Conservation (phyloP, 2,888 invertebrate genomes). For the Gerris lacustris region DNA sequence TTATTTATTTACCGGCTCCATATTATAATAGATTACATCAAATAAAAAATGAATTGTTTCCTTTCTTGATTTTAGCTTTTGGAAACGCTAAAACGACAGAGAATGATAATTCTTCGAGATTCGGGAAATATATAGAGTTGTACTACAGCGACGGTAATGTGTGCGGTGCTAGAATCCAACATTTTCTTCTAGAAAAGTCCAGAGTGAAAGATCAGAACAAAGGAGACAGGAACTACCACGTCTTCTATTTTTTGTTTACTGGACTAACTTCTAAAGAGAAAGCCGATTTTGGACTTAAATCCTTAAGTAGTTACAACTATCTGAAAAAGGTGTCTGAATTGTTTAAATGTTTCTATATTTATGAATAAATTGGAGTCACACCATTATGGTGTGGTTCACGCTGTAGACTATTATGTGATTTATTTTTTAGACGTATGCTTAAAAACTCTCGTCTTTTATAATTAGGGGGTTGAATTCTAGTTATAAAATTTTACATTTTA, state of each 20-base stretch:
- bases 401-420: no score
- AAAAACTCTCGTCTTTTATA: no score
- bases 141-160: slow-evolving; percentile 80
- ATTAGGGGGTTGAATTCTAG: no score
- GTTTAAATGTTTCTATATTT: neutral
- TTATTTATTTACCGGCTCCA: no score
- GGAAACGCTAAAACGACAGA: slow-evolving; percentile 82
- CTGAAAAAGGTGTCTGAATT: slow-evolving; percentile 51
- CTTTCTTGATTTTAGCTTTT: slow-evolving; percentile 50
- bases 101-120: slow-evolving; percentile 83
- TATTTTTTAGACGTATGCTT: no score
- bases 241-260: slow-evolving; percentile 81
- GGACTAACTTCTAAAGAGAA: slow-evolving; percentile 72
- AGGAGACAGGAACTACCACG: slow-evolving; percentile 89
- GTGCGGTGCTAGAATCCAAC: slow-evolving; percentile 87
- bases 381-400: no score
- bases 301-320: slow-evolving; percentile 64
- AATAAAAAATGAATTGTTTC: no score
- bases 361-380: no score
- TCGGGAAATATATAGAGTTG: slow-evolving; percentile 89
- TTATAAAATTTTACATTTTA: no score
- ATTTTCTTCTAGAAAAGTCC: slow-evolving; percentile 88
- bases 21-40: no score
- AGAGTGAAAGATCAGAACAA: slow-evolving; percentile 77
- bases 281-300: slow-evolving; percentile 58